Base-by-base conservation (phyloP, 2,797 vertebrate species). In the Coendou prehensilis region DNA sequence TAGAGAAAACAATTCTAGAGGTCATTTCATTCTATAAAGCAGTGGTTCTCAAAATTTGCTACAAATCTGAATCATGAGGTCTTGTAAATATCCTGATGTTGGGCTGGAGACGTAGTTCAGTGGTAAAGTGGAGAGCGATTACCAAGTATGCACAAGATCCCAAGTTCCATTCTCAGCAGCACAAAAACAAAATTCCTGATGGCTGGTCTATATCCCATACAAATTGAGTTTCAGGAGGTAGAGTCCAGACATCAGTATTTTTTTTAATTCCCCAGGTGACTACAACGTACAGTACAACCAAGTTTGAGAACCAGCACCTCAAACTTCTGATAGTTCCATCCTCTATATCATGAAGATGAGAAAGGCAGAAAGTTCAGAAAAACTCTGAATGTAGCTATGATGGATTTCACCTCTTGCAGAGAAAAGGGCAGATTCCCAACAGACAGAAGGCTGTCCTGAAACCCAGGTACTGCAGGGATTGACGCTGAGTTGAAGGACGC, bases 331-430 rank as follows among this genome's bases (percentile, higher is more conserved):
- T 0, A 88, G 71, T 56, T 57, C 7, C 47, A 45, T 37, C 15
- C 33, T 52, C 80, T 28, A 3, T 4, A 61, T 41, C 69, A 11
- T 6, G 37, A 79, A 80, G 54, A 83, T 95, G n/a, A 91, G 75
- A 89, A 87, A 87, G 63, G n/a, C 33, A 94, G n/a, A 37, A 93
- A 86, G 83, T 81, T 80, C 81, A 78, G 57, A 75, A 61, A 88
- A 61, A 76, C 13, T 79, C 71, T 59, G 22, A 92, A 73, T 41
- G 23, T n/a, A 88, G 85, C 61, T 79, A 14, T 83, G 59, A 45
- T 67, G 2, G 61, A 76, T 26, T 87, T 81, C 18, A 63, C 57
- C 37, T 88, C 85, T 79, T 52, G 76, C 50, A 96, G 61, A 92
- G 54, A 91, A 84, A 75, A 73, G 54, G 54, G 18, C 57, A 92